phyloP scores from a whole-genome alignment of 2,113 vertebrate species.

The Pygoscelis antarcticus region DNA sequence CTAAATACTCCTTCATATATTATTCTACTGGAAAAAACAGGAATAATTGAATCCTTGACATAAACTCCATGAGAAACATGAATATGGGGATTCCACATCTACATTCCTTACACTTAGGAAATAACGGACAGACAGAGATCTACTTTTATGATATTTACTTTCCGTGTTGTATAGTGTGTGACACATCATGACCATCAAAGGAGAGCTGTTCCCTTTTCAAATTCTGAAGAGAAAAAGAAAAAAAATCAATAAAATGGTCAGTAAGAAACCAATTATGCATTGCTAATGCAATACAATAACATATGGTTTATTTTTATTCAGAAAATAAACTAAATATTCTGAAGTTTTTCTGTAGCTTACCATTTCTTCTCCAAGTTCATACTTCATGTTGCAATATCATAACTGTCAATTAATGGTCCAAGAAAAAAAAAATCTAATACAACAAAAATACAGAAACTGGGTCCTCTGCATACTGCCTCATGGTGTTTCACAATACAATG shows the following conservation, averaged over 20 bases:
- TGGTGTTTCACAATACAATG: not conserved
- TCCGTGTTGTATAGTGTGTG: not conserved
- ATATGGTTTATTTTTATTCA: not conserved
- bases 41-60: slow-evolving; percentile 4
- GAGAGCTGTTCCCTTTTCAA: not conserved
- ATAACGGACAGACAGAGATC: not conserved
- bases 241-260: not conserved
- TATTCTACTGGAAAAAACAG: slow-evolving; percentile 15
- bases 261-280: not conserved
- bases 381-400: not conserved
- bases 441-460: not conserved
- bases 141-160: not conserved
- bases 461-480: not conserved
- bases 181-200: not conserved
- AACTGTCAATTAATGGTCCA: not conserved
- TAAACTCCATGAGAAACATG: not conserved
- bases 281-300: not conserved
- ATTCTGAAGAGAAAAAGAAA: not conserved
- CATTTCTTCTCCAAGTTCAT: not conserved
- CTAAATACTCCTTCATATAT: slow-evolving; percentile 31
- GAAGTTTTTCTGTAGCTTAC: not conserved
- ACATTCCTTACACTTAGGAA: not conserved
- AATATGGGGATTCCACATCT: not conserved
- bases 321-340: not conserved
- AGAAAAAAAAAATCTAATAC: not conserved